Conservation (phyloP, 2,113 vertebrate species). For the Lates calcarifer region DNA sequence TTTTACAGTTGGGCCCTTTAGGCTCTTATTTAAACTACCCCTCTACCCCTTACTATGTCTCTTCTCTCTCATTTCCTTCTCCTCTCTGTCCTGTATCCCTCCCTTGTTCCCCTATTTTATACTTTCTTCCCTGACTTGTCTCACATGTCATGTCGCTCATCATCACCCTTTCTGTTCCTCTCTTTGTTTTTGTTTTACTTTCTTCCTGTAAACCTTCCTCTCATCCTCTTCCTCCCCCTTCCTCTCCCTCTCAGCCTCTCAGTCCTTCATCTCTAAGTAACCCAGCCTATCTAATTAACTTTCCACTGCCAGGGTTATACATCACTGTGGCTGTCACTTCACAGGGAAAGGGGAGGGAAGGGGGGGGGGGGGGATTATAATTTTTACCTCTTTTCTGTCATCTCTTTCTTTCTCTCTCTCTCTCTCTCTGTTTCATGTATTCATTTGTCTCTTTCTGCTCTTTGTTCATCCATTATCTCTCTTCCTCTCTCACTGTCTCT, state of each 20-base stretch:
- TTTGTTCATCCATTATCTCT: slow-evolving; percentile 56
- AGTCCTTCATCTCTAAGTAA: slow-evolving; percentile 78
- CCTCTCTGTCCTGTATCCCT: neutral
- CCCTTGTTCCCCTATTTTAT: neutral
- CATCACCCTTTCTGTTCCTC: slow-evolving; percentile 15
- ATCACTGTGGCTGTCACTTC: slow-evolving; percentile 83
- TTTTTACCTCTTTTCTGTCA: slow-evolving; percentile 69
- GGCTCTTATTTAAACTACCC: slow-evolving; percentile 14
- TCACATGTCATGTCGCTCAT: slow-evolving; percentile 4
- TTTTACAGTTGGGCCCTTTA: neutral
- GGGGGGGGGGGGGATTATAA: slow-evolving; percentile 46
- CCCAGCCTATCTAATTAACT: slow-evolving; percentile 86
- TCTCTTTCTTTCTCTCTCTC: slow-evolving; percentile 45
- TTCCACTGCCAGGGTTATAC: slow-evolving; percentile 80
- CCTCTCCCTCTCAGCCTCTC: slow-evolving; percentile 39
- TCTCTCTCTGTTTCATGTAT: slow-evolving; percentile 36
- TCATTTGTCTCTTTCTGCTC: slow-evolving; percentile 53
- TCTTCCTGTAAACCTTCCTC: slow-evolving; percentile 34
- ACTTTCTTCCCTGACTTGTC: slow-evolving; percentile 20
- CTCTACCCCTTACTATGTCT: neutral
- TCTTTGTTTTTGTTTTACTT: slow-evolving; percentile 28
- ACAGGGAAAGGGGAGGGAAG: slow-evolving; percentile 54
- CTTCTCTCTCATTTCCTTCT: neutral
- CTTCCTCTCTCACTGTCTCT: slow-evolving; percentile 11
- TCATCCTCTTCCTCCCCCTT: slow-evolving; percentile 24